Base-by-base conservation (phyloP, 2,888 invertebrate species). In the Margaritifera margaritifera region DNA sequence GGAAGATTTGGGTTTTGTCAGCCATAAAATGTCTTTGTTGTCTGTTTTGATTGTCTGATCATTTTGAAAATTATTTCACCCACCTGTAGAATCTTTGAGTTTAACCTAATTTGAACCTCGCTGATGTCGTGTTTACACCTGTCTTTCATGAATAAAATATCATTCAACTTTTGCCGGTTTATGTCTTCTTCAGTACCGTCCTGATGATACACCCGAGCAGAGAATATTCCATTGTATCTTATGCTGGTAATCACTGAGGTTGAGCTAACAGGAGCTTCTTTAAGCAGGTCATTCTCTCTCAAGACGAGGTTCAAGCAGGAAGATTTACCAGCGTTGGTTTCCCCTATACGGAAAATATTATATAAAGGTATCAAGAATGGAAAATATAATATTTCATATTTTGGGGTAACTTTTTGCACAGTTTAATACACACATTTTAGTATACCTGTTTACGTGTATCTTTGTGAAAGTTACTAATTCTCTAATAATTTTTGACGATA, bases 241-340 rank as follows among this genome's bases (percentile, higher is more conserved):
- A 86, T 58, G 20, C 79, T 75, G 42, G 85, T 85, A 11, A 86
- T 80, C 25, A 79, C 77, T 8, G 83, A 82, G 1, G 87, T 87
- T 31, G 86, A 86, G 61, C 84, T 80, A 31, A 82, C 72, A 52
- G 79, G 80, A 31, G 80, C 75, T 24, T 79, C 80, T 2, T 84
- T 82, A 50, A 86, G 72, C 2, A 86, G 69, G 31, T 84, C 81
- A n/a, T n/a, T n/a, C 31, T 79, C 73, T 1, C 81, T 82, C 31
- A 85, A 77, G 0, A 87, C 64, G 8, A 86, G 69, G 64, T 87
- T 87, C 18, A 87, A 66, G 15, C 87, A 78, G 20, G 81, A 81
- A 31, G 86, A 84, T 70, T 87, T 87, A 1, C 87, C 87, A 4
- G 86, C 84, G 20, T 82, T 82, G n/a, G 87, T 87, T 68, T 87